A percentile compares a stretch with the other conserved stretches of the same genome.
These are phyloP conservation scores for Cancer borealis DNA, from an alignment of 2,888 invertebrate species.

Conservation along the genomic window DNA sequence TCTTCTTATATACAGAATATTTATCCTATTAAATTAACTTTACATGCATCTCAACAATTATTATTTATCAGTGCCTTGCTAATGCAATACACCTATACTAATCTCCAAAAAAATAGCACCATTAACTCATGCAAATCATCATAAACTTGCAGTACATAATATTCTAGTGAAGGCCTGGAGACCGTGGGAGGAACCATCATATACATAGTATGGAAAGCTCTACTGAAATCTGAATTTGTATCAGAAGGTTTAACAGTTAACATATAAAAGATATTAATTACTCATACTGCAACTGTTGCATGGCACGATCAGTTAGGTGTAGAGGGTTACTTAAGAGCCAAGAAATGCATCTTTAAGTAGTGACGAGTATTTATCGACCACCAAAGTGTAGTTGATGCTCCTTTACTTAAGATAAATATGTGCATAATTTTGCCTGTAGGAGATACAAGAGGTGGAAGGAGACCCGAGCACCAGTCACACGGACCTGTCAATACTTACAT, in stretches of 20 bases:
- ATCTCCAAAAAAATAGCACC: constrained; percentile 67
- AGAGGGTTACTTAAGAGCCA: constrained; percentile 34
- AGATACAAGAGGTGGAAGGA: neutral
- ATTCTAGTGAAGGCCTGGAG: constrained; percentile 48
- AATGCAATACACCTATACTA: constrained; percentile 59
- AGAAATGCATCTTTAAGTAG: neutral
- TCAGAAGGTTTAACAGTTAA: constrained; percentile 46
- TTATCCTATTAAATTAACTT: constrained; percentile 14
- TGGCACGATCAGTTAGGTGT: constrained; percentile 45
- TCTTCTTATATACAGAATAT: constrained; percentile 55
- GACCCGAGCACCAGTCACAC: constrained; percentile 1
- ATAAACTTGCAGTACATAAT: constrained; percentile 64
- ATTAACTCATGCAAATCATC: constrained; percentile 61
- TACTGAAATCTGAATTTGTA: constrained; percentile 30
- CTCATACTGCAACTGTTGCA: neutral
- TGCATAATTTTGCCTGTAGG: constrained; percentile 51
- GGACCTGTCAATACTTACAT: neutral
- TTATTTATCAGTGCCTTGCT: constrained; percentile 44
- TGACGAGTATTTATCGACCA: neutral
- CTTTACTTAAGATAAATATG: constrained; percentile 53
- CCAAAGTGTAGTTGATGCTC: neutral
- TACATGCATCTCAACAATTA: constrained; percentile 56
- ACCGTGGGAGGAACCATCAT: constrained; percentile 38
- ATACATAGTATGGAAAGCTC: constrained; percentile 2
- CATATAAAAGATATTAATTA: neutral